phyloP scores from a whole-genome alignment of 1,140 invertebrate species.

The Ladona fulva region DNA sequence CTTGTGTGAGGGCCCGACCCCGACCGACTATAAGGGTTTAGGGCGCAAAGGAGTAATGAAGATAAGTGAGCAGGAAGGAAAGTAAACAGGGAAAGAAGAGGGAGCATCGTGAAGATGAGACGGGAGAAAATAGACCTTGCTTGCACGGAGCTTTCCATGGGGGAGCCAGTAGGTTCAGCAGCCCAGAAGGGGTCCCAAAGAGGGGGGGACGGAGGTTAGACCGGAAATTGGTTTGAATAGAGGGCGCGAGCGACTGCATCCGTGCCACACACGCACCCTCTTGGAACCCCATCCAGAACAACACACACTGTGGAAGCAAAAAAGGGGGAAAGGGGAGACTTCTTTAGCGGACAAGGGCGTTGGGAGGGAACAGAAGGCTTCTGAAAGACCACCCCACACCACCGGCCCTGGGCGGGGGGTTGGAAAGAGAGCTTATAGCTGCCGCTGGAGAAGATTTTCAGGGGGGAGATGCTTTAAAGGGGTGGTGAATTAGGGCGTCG shows the following conservation, averaged over 20 bases:
- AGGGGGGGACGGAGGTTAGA: not conserved
- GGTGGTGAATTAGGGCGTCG: not conserved
- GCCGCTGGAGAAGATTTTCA: too few species aligned
- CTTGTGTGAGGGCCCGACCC: too few species aligned
- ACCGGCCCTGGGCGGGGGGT: not conserved
- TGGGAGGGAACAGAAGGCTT: not conserved
- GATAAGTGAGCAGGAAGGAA: too few species aligned
- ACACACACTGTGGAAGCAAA: not conserved
- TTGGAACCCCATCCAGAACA: not conserved
- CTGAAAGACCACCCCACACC: not conserved
- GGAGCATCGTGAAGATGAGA: not conserved
- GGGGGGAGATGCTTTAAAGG: too few species aligned
- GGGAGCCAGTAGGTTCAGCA: not conserved
- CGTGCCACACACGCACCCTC: not conserved
- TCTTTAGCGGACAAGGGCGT: not conserved
- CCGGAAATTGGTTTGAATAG: slow-evolving; percentile 7
- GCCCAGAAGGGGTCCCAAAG: not conserved
- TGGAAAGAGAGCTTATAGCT: not conserved
- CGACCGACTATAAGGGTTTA: too few species aligned
- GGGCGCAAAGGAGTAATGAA: too few species aligned
- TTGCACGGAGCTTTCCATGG: not conserved
- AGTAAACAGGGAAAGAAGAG: not conserved
- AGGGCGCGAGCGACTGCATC: not conserved
- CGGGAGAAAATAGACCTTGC: not conserved
- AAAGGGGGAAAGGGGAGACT: not conserved